Evolutionary conservation across 1,140 invertebrate genomes (phyloP), one percentile per base, ranked within the genome.

Genomic region (Arctopsyche grandis): DNA sequence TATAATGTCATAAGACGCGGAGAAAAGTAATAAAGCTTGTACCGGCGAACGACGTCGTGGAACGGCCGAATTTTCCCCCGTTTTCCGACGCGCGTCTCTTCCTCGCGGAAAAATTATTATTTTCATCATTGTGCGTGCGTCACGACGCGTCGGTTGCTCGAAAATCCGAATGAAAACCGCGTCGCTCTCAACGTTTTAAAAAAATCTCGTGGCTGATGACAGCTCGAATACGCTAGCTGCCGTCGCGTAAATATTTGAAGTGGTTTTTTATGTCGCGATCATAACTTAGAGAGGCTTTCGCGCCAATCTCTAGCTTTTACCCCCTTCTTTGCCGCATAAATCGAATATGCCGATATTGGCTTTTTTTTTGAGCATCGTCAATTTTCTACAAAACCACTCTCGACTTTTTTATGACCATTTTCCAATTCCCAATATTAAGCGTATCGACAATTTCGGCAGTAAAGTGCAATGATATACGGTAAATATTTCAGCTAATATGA

Each of bases 21-120:
- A 66, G 16, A n/a, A 48, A 56, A 74, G 71, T 74, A 74, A 74
- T 74, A 74, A 74, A 74, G 71, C 71, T 46, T 74, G 71, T 74
- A 56, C 46, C 46, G 38, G 29, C 19, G 71, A 56, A 74, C 19
- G 71, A 74, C 71, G 71, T 7, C 46, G 48, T 5, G 22, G 71
- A 56, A 29, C 48, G 10, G 19, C 9, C 46, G 63, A 66, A 66
- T 66, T 66, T 66, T 52, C 48, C 48, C 3, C 16, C 48, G 4
- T 16, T 52, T 52, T 52, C 48, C 16, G 12, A 16, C 48, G 48
- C 48, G 48, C 48, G 48, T 14, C 48, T 52, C 16, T 46, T 46
- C 44, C 44, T 1, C 16, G 29, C 29, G 29, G 29, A 12, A 14
- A 52, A 12, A 52, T 16, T 52, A 14, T 52, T 52, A 12, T 16